Percentiles rank a stretch among this genome's conserved stretches.
Conservation (phyloP, 2,113 vertebrate species). For the Hucho hucho region DNA sequence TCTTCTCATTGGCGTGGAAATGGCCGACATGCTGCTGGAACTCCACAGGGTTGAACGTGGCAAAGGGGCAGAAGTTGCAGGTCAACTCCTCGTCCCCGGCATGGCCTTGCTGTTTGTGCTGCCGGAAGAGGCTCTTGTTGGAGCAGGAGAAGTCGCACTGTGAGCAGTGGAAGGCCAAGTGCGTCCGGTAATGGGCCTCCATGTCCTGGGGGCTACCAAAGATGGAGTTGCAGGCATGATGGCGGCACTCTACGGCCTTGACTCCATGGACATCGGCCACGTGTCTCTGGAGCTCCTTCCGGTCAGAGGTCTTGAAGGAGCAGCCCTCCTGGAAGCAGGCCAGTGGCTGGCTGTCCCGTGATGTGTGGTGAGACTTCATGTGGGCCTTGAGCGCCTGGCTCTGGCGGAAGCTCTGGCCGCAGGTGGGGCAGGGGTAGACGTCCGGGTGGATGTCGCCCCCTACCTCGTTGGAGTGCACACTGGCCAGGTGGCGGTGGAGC, state of each 20-base stretch:
- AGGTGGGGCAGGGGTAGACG: slow-evolving; percentile 85
- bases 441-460: slow-evolving; percentile 70
- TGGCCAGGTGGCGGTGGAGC: slow-evolving; percentile 85
- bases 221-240: slow-evolving; percentile 84
- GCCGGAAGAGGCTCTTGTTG: slow-evolving; percentile 87
- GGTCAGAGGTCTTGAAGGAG: slow-evolving; percentile 68
- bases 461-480: slow-evolving; percentile 76
- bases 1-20: slow-evolving; percentile 93
- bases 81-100: slow-evolving; percentile 78
- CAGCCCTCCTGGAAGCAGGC: slow-evolving; percentile 84
- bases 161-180: slow-evolving; percentile 92
- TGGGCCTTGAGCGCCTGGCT: slow-evolving; percentile 89
- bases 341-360: slow-evolving; percentile 59
- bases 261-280: slow-evolving; percentile 75
- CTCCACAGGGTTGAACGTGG: slow-evolving; percentile 90
- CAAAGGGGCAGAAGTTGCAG: slow-evolving; percentile 87
- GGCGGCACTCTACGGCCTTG: slow-evolving; percentile 82
- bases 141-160: slow-evolving; percentile 92
- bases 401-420: slow-evolving; percentile 82
- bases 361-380: slow-evolving; percentile 84
- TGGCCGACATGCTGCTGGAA: slow-evolving; percentile 86
- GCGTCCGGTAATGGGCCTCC: slow-evolving; percentile 86
- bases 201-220: slow-evolving; percentile 80
- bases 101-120: slow-evolving; percentile 89
- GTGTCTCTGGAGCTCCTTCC: slow-evolving; percentile 83